Evolutionary conservation across 2,113 vertebrate genomes (phyloP).

Genomic region (Sylvietta virens): DNA sequence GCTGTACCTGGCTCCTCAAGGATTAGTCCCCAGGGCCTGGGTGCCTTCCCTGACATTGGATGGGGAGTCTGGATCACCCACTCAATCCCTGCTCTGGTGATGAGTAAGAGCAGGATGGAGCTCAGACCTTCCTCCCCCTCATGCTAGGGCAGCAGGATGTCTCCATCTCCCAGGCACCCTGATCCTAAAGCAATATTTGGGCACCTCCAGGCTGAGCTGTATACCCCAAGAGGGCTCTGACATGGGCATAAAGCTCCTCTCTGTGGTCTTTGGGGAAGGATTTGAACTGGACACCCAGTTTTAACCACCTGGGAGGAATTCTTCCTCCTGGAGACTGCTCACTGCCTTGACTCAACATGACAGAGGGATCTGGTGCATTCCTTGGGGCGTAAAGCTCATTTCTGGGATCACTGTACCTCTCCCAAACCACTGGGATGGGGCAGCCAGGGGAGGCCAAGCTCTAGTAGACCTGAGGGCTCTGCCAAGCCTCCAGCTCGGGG

Average conservation of each 20-base stretch:
- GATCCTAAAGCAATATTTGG: fast-evolving
- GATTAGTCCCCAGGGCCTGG: not conserved
- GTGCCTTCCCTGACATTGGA: not conserved
- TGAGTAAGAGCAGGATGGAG: not conserved
- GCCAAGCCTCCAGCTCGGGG: not conserved
- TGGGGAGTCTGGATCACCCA: not conserved
- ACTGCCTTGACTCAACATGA: not conserved
- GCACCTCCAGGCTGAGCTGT: not conserved
- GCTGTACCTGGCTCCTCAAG: not conserved
- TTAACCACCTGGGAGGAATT: not conserved
- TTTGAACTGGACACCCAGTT: not conserved
- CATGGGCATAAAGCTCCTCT: not conserved
- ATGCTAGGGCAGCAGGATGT: not conserved
- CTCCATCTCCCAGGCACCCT: not conserved
- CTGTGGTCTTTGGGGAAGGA: not conserved
- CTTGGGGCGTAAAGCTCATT: not conserved
- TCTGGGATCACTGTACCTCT: not conserved
- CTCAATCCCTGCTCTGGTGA: not conserved
- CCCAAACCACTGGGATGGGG: not conserved
- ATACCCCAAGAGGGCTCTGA: not conserved
- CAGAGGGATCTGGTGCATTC: not conserved
- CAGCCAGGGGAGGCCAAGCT: not conserved
- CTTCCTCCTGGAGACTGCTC: not conserved
- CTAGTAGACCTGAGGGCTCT: not conserved
- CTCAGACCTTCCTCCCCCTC: not conserved